phyloP scores from a whole-genome alignment of 2,113 vertebrate species.

The Ceyx cyanopectus region DNA sequence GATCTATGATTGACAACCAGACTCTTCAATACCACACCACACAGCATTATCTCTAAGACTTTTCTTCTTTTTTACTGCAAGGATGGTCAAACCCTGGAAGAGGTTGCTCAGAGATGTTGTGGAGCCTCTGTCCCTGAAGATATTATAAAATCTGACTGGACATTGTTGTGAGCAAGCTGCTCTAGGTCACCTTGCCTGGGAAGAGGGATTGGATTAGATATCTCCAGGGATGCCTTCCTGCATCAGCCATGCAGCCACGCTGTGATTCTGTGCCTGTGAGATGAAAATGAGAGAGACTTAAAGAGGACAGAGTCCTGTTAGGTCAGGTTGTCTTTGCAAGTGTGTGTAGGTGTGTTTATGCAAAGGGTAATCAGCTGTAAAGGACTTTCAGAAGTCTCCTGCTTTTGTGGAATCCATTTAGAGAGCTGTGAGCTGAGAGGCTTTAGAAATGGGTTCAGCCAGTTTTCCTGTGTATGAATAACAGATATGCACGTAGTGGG shows the following conservation, averaged over 20 bases:
- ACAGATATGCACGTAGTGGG: neutral
- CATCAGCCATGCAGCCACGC: neutral
- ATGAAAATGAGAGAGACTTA: neutral
- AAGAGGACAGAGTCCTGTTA: neutral
- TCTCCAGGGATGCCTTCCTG: neutral
- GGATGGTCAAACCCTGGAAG: neutral
- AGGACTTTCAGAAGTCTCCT: neutral
- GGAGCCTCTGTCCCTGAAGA: rapidly evolving
- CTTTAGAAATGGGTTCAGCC: neutral
- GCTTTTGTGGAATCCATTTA: neutral
- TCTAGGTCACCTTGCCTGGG: neutral
- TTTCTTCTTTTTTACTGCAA: neutral
- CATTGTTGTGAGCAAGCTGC: rapidly evolving
- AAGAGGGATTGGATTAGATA: neutral
- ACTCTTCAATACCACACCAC: neutral
- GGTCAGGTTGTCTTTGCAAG: neutral
- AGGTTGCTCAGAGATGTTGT: neutral
- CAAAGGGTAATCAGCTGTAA: neutral
- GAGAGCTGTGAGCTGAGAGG: neutral
- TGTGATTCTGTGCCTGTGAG: neutral
- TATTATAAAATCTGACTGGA: neutral
- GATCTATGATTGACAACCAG: neutral
- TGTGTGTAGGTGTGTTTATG: neutral
- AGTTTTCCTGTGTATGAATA: neutral
- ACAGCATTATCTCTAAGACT: neutral